Evolutionary conservation across 2,113 vertebrate species (phyloP).

Genomic region (Passer domesticus): DNA sequence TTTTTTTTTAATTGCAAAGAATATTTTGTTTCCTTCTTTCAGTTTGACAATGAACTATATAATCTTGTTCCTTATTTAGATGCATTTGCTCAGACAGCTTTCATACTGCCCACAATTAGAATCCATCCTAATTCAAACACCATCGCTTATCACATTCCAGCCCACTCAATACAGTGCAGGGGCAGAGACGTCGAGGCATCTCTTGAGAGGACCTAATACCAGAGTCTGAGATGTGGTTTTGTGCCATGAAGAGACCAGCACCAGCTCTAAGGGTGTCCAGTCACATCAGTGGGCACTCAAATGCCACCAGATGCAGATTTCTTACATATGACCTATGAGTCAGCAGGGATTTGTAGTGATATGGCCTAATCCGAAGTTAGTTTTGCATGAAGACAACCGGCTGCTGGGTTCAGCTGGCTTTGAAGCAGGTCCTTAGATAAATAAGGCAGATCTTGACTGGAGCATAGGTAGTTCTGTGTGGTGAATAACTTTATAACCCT

Average conservation of each 20-base stretch:
- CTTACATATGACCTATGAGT: neutral
- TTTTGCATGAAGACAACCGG: neutral
- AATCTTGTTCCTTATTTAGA: neutral
- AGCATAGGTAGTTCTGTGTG: neutral
- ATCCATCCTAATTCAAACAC: neutral
- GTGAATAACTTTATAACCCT: neutral
- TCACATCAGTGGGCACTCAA: neutral
- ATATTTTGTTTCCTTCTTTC: slow-evolving; percentile 16
- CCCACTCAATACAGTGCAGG: neutral
- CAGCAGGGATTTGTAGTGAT: neutral
- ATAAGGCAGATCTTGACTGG: neutral
- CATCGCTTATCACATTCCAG: neutral
- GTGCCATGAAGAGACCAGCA: neutral
- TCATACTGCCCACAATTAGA: neutral
- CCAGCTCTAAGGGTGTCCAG: neutral
- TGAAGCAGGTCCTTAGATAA: neutral
- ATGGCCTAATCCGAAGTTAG: neutral
- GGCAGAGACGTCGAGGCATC: neutral
- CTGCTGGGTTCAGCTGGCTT: neutral
- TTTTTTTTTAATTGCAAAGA: neutral
- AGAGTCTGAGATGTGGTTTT: neutral
- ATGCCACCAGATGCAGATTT: neutral
- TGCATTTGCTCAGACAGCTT: neutral
- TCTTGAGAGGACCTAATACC: neutral
- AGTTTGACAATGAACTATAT: neutral